These are phyloP conservation scores for Synergus itoensis DNA, from an alignment of 2,888 invertebrate genomes.

Conservation along the genomic window DNA sequence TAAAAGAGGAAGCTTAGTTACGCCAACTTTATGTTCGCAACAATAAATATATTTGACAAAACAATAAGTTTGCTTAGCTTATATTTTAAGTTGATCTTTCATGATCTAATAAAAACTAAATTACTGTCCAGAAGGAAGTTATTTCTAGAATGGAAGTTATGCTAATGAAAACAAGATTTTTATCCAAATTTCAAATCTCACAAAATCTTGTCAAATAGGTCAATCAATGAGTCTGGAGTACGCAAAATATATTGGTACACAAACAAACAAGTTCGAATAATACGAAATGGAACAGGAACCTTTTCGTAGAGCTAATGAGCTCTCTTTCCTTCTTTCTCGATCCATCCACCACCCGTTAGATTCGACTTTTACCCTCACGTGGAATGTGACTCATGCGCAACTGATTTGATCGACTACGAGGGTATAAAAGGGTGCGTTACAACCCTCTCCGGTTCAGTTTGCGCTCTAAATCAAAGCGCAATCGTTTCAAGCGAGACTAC, in stretches of 20 bases:
- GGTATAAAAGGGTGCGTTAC: constrained; percentile 66
- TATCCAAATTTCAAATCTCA: too few species aligned
- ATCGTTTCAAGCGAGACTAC: constrained; percentile 9
- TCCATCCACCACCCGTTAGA: constrained; percentile 17
- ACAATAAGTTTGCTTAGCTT: too few species aligned
- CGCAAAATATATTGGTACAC: background rate
- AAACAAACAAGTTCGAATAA: background rate
- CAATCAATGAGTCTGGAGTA: background rate
- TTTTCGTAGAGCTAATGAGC: background rate
- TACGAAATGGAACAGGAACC: background rate
- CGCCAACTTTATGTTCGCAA: too few species aligned
- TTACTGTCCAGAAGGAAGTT: too few species aligned
- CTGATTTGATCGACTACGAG: constrained; percentile 52
- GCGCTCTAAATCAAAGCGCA: constrained; percentile 54
- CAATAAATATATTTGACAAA: too few species aligned
- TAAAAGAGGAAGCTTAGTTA: too few species aligned
- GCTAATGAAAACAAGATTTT: too few species aligned
- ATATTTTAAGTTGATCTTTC: too few species aligned
- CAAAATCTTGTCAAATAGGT: too few species aligned
- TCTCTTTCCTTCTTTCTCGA: background rate
- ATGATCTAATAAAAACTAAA: too few species aligned
- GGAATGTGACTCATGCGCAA: constrained; percentile 63
- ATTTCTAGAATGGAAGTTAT: too few species aligned
- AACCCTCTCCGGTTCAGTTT: constrained; percentile 63
- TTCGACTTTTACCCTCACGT: constrained; percentile 55